Evolutionary conservation across 2,888 invertebrate species (phyloP).

Genomic region (Pandemis heparana): DNA sequence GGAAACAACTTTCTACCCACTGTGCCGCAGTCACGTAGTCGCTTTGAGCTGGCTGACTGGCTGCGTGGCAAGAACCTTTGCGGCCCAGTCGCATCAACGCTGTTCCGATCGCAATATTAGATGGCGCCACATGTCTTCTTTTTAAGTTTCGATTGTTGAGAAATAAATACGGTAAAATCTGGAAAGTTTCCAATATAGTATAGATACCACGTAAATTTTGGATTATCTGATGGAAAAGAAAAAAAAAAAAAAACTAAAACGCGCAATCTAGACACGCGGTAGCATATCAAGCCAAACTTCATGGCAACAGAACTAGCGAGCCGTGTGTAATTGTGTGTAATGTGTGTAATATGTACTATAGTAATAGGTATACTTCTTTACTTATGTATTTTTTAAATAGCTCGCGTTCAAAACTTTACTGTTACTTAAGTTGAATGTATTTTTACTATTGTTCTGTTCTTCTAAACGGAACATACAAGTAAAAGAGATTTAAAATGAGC

Average conservation of each 20-base stretch:
- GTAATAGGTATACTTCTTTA: background rate
- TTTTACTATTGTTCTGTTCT: background rate
- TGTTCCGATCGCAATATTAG: slow-evolving; percentile 75
- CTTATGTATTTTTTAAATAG: background rate
- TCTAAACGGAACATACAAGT: too few relatives aligned
- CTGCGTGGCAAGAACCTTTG: slow-evolving; percentile 75
- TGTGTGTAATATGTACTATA: too few relatives aligned
- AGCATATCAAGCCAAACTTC: too few relatives aligned
- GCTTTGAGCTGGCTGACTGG: slow-evolving; percentile 73
- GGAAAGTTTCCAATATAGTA: background rate
- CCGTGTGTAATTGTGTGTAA: too few relatives aligned
- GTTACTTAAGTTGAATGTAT: too few relatives aligned
- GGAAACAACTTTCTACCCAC: slow-evolving; percentile 77
- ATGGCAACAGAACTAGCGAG: too few relatives aligned
- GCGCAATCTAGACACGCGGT: too few relatives aligned
- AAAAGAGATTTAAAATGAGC: too few relatives aligned
- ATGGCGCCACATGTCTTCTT: slow-evolving; percentile 55
- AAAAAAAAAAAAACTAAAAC: too few relatives aligned
- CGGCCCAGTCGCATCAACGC: slow-evolving; percentile 73
- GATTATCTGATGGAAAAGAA: too few relatives aligned
- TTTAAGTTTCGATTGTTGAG: background rate
- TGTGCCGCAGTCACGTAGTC: slow-evolving; percentile 67
- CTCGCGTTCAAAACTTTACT: background rate
- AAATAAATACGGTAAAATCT: background rate
- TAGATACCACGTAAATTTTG: background rate